Evolutionary conservation across 1,140 invertebrate genomes (phyloP), one percentile per base, ranked within the genome.

Genomic region (Oryzaephilus surinamensis): DNA sequence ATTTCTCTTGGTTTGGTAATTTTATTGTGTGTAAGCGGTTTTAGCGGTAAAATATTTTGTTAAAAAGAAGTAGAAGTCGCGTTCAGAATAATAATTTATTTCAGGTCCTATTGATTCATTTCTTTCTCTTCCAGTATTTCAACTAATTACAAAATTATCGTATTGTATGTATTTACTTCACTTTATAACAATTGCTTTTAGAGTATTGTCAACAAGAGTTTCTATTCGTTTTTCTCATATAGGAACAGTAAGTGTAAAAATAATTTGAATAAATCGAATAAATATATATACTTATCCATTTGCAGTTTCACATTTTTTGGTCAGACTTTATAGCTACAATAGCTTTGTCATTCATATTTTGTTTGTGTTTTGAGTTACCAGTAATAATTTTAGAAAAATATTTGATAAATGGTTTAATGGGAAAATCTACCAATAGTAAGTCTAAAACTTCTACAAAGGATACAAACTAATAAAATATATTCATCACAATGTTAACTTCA

Each of bases 1-100:
- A 4, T 75, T 0, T 64, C 61, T 1, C 30, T 85, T 1, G 65
- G 66, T 1, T 81, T 78, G 76, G 62, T 84, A 8, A 67, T 82
- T 6, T 73, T 77, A 24, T 74, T 74, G 1, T 79, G 79, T 46
- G 57, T 66, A 2, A 63, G 72, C 28, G 76, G 74, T 8, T 72
- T 75, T 52, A 78, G 73, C 35, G 76, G 35, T 47, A 21, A 34
- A n/a, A n/a, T 30, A n/a, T n/a, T n/a, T n/a, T n/a, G n/a, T n/a
- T n/a, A n/a, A n/a, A n/a, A n/a, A n/a, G n/a, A n/a, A n/a, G n/a
- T n/a, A n/a, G n/a, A n/a, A n/a, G n/a, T n/a, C n/a, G n/a, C n/a
- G n/a, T n/a, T n/a, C n/a, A n/a, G n/a, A n/a, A n/a, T n/a, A n/a
- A n/a, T n/a, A n/a, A n/a, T n/a, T n/a, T n/a, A n/a, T n/a, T n/a